A percentile compares a stretch with the other conserved stretches of the same genome.
Evolutionary conservation across 2,797 vertebrate genomes (phyloP).

Genomic region (Poeciliopsis infans): DNA sequence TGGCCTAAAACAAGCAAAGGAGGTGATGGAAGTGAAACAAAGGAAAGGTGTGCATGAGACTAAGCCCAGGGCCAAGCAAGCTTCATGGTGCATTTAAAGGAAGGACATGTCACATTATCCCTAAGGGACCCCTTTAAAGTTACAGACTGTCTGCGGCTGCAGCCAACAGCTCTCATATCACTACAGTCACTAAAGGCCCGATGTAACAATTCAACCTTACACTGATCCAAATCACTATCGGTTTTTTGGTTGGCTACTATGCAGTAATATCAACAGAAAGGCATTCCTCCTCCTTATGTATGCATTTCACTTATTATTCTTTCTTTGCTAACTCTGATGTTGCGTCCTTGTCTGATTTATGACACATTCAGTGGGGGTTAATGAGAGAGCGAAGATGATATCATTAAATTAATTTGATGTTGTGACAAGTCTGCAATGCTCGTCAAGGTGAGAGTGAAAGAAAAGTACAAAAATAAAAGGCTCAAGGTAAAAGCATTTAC

Average conservation of each 20-base stretch:
- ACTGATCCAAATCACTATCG: constrained; percentile 43
- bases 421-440: constrained; percentile 38
- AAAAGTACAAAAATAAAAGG: background rate
- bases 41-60: constrained; percentile 15
- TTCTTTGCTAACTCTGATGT: constrained; percentile 28
- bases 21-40: constrained; percentile 20
- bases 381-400: constrained; percentile 46
- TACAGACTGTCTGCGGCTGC: constrained; percentile 56
- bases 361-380: constrained; percentile 32
- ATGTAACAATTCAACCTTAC: constrained; percentile 50
- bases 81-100: constrained; percentile 4
- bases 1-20: background rate
- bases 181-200: constrained; percentile 43
- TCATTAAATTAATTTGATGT: constrained; percentile 31
- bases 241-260: constrained; percentile 33
- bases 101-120: constrained; percentile 41
- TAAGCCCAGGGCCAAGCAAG: constrained; percentile 14
- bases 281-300: constrained; percentile 8
- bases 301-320: constrained; percentile 18
- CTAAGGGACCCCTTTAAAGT: constrained; percentile 54
- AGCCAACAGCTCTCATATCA: constrained; percentile 47
- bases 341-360: constrained; percentile 25
- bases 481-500: constrained; percentile 2
- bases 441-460: constrained; percentile 22
- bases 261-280: background rate